Evolutionary conservation across 2,113 vertebrate genomes (phyloP), one percentile per base, ranked within the genome.

Genomic region (Silurus meridionalis): DNA sequence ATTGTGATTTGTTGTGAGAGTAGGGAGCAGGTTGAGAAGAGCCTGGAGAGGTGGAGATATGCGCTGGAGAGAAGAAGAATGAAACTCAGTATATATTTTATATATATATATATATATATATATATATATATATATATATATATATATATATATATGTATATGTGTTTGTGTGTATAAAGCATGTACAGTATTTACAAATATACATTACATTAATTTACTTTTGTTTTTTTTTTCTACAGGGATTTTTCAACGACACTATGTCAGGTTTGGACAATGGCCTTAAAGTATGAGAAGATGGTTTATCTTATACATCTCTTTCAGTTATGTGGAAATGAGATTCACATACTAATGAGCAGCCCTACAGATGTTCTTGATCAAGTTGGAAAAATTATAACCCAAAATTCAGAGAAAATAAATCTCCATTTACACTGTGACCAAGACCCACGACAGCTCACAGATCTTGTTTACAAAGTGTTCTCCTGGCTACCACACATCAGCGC

Each of bases 391-490:
- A 75, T 84, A 61, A 84, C 28, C 11, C 69, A 61, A 63, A 63
- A 17, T 15, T 8, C 63, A 80, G 46, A 83, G 9, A 6, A 69
- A 60, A 83, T 15, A 58, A 58, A 21, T 60, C 63, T 87, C 13
- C 9, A 66, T 66, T 53, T 78, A 17, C 8, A 61, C 74, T 71
- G 55, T 52, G 48, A 66, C 55, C 37, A 66, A 55, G 63, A 88
- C 14, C 55, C 46, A 80, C 25, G 80, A 89, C 91, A 89, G 90
- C 88, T 92, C 87, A 91, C 21, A 50, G 6, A 61, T n/a, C 0
- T 0, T 57, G 7, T 75, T 1, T 74, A 28, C 5, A 61, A 21
- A 8, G 57, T 84, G 3, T 10, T 8, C 10, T 25, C 46, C 1
- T 84, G 83, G 83, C 83, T 84, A 4, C 53, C 67, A 74, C 17